Evolutionary conservation across 2,113 vertebrate genomes (phyloP), one percentile per base, ranked within the genome.

Genomic region (Holacanthus passer): DNA sequence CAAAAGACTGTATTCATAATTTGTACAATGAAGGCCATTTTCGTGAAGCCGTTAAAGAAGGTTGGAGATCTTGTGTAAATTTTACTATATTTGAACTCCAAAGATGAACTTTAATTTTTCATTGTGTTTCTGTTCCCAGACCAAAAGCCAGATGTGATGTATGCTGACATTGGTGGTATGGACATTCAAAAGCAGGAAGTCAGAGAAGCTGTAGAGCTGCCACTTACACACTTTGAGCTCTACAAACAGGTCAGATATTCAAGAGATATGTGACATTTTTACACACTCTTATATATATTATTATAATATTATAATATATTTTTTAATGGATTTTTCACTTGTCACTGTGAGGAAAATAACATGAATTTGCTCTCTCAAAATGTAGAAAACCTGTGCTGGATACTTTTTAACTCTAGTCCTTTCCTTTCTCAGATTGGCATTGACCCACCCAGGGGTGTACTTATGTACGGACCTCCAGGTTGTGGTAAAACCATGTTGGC

Each of bases 171-270:
- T 0, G 98, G 98, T 0, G 98, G 98, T 19, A 99, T 99, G 98
- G 98, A 99, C 92, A 99, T 99, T 87, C 98, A 99, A 94, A 99
- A 99, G 89, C 98, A 99, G 93, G 98, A 99, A 91, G 98, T 99
- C 31, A 91, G 98, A 56, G 98, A 99, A 89, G 98, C 98, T 0
- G 98, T 99, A 80, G 98, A 99, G 87, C 96, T 99, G 52, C 98
- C 98, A 0, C 96, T 99, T 13, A 99, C 98, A 9, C 97, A 99
- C 92, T 99, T 99, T 4, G 97, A 99, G 86, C 97, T 99, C 73
- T 99, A 99, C 64, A 99, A 99, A 88, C 97, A 99, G 97, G 91
- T 94, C 48, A 29, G 87, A 70, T 22, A 50, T 48, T 60, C 2
- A 45, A 39, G 4, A 45, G 16, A 41, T 65, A 60, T 14, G 1